phyloP scores from a whole-genome alignment of 30 jellyfish, hydroid and myxozoan genomes.

The Chrysaora quinquecirrha region DNA sequence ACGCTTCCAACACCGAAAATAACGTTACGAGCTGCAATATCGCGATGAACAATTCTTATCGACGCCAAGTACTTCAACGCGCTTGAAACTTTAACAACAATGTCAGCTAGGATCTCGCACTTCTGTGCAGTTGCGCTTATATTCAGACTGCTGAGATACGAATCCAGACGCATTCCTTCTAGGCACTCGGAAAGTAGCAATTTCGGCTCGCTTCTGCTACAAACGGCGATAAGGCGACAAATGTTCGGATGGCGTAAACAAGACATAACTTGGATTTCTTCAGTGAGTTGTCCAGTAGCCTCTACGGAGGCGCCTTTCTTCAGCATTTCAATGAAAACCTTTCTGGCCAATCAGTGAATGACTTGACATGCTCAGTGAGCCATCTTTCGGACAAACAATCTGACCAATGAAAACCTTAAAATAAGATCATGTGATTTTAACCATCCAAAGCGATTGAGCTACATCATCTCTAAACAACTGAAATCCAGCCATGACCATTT shows the following conservation, averaged over 20 bases:
- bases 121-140: slow-evolving; percentile 43
- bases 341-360: slow-evolving; percentile 65
- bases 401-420: slow-evolving; percentile 76
- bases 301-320: slow-evolving; percentile 77
- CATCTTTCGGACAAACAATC: slow-evolving; percentile 59
- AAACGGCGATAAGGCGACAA: slow-evolving; percentile 70
- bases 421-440: no score
- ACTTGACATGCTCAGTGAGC: slow-evolving; percentile 28
- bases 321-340: slow-evolving; percentile 59
- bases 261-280: slow-evolving; percentile 60
- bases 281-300: slow-evolving; percentile 46
- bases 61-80: slow-evolving; percentile 77
- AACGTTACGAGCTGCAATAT: slow-evolving; percentile 73
- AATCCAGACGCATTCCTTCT: slow-evolving; percentile 79
- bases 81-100: slow-evolving; percentile 54
- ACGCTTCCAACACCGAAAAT: slow-evolving; percentile 65
- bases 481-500: no score
- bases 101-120: slow-evolving; percentile 65
- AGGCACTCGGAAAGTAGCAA: slow-evolving; percentile 64
- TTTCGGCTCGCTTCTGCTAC: slow-evolving; percentile 68
- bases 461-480: no score
- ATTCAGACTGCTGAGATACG: slow-evolving; percentile 55
- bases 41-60: slow-evolving; percentile 68
- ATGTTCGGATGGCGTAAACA: slow-evolving; percentile 75
- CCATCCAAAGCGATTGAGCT: no score